A percentile compares a stretch with the other conserved stretches of the same genome.
phyloP scores from a whole-genome alignment of 2,113 vertebrate genomes.

The Pterocles orientalis region DNA sequence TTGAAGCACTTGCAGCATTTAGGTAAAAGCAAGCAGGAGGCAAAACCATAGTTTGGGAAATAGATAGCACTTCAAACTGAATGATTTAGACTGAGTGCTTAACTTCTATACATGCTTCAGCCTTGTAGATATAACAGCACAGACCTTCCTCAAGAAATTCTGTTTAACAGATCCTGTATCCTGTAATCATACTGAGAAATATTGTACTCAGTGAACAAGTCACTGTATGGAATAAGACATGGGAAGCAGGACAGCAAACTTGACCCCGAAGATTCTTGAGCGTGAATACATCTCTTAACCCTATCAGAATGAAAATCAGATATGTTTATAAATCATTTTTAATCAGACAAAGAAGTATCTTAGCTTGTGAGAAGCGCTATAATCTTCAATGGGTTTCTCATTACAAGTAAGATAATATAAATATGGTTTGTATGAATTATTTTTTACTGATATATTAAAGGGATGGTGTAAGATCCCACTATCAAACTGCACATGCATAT shows the following conservation, averaged over 20 bases:
- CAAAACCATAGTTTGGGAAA: constrained; percentile 15
- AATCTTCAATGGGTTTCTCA: not conserved
- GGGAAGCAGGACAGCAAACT: not conserved
- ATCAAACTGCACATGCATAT: not conserved
- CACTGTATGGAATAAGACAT: not conserved
- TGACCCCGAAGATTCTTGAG: not conserved
- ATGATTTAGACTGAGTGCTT: not conserved
- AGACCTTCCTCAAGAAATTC: not conserved
- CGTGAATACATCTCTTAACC: not conserved
- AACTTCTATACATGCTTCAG: not conserved
- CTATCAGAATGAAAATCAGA: not conserved
- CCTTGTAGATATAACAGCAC: not conserved
- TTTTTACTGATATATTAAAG: not conserved
- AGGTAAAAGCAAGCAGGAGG: not conserved
- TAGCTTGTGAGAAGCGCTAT: not conserved
- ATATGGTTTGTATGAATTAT: not conserved
- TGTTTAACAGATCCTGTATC: not conserved
- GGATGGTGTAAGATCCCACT: not conserved
- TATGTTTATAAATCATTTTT: not conserved
- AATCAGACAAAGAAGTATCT: not conserved
- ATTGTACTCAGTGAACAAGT: not conserved
- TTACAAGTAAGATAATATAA: not conserved
- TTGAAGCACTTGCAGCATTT: not conserved
- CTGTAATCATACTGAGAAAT: not conserved
- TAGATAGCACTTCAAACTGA: not conserved